Conservation (phyloP, 2,113 vertebrate species). For the Bufo bufo region DNA sequence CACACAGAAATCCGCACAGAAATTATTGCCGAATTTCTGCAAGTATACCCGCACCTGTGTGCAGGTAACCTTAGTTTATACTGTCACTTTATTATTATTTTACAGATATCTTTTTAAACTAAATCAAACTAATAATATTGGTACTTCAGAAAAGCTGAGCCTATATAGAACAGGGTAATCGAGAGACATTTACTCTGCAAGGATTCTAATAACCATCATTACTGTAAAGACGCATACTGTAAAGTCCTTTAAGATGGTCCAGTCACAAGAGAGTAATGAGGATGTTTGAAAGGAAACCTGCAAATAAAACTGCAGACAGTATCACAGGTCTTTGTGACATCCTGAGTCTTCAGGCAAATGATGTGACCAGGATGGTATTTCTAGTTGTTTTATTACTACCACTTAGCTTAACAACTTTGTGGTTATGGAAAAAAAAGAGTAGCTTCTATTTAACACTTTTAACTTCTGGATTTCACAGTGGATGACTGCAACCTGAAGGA, state of each 20-base stretch:
- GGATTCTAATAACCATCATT: neutral
- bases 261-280: slow-evolving; percentile 7
- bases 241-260: slow-evolving; percentile 1
- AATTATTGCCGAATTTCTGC: no score
- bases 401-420: slow-evolving; percentile 21
- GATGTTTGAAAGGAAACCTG: slow-evolving; percentile 25
- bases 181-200: neutral
- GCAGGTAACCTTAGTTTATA: no score
- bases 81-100: no score
- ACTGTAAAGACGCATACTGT: neutral
- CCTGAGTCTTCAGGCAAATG: slow-evolving; percentile 44
- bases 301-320: slow-evolving; percentile 50
- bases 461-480: neutral
- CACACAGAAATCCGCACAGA: no score
- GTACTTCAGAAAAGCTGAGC: neutral
- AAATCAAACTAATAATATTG: neutral
- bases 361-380: slow-evolving; percentile 49
- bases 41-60: no score
- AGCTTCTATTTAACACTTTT: neutral
- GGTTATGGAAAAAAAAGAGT: slow-evolving; percentile 1
- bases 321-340: slow-evolving; percentile 54
- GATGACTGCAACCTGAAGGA: neutral
- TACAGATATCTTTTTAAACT: no score
- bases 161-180: neutral
- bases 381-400: slow-evolving; percentile 39